These are phyloP conservation scores for Catajapyx aquilonaris DNA, from an alignment of 1,140 invertebrate species.

Conservation along the genomic window DNA sequence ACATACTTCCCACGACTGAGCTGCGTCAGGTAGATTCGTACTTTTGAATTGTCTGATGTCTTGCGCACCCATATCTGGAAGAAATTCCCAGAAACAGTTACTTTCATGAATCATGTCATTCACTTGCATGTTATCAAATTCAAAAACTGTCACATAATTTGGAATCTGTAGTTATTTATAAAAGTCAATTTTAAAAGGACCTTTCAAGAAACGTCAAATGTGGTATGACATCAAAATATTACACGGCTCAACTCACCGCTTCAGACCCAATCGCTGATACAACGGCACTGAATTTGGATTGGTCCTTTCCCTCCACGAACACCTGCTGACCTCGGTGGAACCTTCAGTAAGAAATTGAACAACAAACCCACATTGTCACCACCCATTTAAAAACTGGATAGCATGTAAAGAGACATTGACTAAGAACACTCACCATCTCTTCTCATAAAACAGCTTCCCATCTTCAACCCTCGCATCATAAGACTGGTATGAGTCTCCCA, in stretches of 20 bases:
- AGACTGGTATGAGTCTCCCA: conserved; percentile 8
- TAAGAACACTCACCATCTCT: conserved; percentile 46
- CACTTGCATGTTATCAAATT: neutral
- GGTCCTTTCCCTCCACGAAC: conserved; percentile 71
- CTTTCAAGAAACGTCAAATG: conserved; percentile 10
- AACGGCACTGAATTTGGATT: conserved; percentile 55
- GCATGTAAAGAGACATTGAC: conserved; percentile 6
- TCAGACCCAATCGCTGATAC: conserved; percentile 76
- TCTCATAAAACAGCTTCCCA: conserved; percentile 81
- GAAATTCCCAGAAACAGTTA: conserved; percentile 13
- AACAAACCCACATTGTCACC: conserved; percentile 2
- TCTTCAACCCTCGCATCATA: conserved; percentile 73
- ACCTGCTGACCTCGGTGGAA: conserved; percentile 82
- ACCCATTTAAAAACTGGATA: neutral
- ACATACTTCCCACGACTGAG: conserved; percentile 69
- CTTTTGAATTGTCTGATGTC: conserved; percentile 51
- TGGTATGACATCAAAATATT: conserved; percentile 1
- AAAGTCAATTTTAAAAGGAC: neutral
- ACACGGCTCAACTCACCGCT: conserved; percentile 36
- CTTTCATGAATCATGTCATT: neutral
- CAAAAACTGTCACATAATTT: neutral
- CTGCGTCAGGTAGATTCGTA: conserved; percentile 62
- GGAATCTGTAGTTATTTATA: neutral
- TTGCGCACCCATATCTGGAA: conserved; percentile 80
- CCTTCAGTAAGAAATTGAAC: conserved; percentile 20